Conservation (phyloP, 2,113 vertebrate species). For the Psilopsiagon aymara region DNA sequence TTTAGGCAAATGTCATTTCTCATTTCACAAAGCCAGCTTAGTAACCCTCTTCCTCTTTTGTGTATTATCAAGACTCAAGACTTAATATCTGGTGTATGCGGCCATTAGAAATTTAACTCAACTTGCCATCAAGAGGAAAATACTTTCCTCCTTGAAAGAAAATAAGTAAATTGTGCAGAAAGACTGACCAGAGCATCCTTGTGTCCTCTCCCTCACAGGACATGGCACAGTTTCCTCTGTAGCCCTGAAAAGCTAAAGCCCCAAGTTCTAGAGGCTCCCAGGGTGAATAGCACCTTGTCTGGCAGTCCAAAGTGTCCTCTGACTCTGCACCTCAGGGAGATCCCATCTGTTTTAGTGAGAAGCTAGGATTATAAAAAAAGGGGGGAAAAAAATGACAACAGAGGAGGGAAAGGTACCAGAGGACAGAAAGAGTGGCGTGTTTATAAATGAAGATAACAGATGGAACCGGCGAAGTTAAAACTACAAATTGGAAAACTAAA, state of each 20-base stretch:
- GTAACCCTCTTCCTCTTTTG: not conserved
- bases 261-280: not conserved
- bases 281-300: not conserved
- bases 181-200: not conserved
- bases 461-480: not conserved
- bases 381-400: not conserved
- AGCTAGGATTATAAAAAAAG: not conserved
- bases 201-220: not conserved
- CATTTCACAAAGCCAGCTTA: not conserved
- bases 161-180: not conserved
- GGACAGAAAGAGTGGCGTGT: not conserved
- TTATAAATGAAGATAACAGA: not conserved
- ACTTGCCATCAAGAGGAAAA: not conserved
- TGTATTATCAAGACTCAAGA: not conserved
- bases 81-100: not conserved
- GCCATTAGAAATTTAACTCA: not conserved
- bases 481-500: conserved; percentile 30
- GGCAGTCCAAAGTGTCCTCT: not conserved
- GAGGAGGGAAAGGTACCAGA: not conserved
- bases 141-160: not conserved
- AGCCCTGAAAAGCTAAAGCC: not conserved
- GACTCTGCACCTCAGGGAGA: not conserved
- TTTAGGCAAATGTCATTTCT: not conserved
- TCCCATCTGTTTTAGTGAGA: rapidly evolving
- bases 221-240: not conserved